Base-by-base conservation (phyloP, 2,888 invertebrate genomes). In the Perdita meconis region DNA sequence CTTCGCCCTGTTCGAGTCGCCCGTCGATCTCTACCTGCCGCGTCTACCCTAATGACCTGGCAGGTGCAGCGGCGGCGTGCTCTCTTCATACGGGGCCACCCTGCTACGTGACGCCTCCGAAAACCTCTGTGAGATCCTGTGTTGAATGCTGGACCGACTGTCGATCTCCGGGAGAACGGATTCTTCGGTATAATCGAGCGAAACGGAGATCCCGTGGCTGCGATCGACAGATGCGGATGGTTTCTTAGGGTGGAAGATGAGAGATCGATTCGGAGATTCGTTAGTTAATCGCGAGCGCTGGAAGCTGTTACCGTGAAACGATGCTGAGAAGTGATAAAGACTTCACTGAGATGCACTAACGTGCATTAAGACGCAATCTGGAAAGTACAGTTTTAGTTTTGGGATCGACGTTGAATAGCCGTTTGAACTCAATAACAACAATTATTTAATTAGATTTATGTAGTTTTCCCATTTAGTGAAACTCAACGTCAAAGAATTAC, bases 41-140 rank as follows among this genome's bases (percentile, higher is more conserved):
- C 88, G 90, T 90, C 89, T 84, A 90, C 88, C 80, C 90, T 91
- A 92, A 92, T 91, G 91, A 91, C 90, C 90, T 88, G 87, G 90
- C 92, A 92, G 92, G 92, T 92, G 89, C 88, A 82, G 78, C 86
- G 81, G 78, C 81, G 82, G 77, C 67, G 60, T 81, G 60, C 74
- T 79, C 77, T 76, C 76, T 80, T 70, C 57, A 66, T 70, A 51
- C 71, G 69, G 80, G 80, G 78, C 84, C 82, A 86, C 82, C 80
- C 84, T 80, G 73, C 57, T 80, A 82, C 86, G 80, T 80, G 86
- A 86, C 71, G 79, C 82, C 80, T 73, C 78, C 84, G 73, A 86
- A 82, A 85, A 79, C 76, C 59, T 74, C 26, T 70, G 68, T 77
- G 67, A 83, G 85, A 78, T 80, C 73, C 30, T 30, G 63, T 63